Percentiles rank a stretch among this genome's conserved stretches.
phyloP scores from a whole-genome alignment of 2,888 invertebrate species.

The Halictus ligatus region DNA sequence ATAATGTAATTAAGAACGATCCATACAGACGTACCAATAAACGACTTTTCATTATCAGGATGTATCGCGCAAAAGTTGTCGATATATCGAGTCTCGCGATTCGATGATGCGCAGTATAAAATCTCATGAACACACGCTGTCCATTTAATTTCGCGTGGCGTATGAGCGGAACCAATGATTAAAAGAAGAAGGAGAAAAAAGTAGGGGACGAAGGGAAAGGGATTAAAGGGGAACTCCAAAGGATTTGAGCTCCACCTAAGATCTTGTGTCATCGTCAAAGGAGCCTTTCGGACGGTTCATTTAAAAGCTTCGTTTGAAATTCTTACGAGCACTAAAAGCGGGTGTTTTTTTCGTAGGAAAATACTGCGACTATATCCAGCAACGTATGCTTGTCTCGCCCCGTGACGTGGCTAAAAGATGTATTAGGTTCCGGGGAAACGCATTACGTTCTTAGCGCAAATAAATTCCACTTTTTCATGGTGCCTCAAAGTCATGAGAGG shows the following conservation, averaged over 20 bases:
- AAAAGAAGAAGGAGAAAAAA: background rate
- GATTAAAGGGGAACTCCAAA: constrained; percentile 1
- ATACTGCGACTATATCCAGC: constrained; percentile 27
- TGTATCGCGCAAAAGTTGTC: background rate
- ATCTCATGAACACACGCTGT: background rate
- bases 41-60: background rate
- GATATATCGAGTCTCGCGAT: background rate
- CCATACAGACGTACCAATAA: background rate
- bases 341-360: constrained; percentile 35
- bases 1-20: background rate
- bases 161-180: background rate
- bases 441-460: constrained; percentile 14
- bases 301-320: constrained; percentile 42
- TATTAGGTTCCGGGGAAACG: constrained; percentile 3
- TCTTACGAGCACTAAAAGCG: constrained; percentile 42
- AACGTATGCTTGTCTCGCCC: background rate
- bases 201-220: background rate
- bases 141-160: background rate
- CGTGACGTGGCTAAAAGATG: background rate
- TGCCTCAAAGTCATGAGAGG: background rate
- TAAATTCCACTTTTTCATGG: background rate
- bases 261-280: constrained; percentile 46
- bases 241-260: constrained; percentile 27
- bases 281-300: constrained; percentile 34
- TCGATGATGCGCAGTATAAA: background rate